Percentiles rank a stretch among this genome's conserved stretches.
Evolutionary conservation across 2,888 invertebrate species (phyloP).

Genomic region (Macrophya alboannulata): DNA sequence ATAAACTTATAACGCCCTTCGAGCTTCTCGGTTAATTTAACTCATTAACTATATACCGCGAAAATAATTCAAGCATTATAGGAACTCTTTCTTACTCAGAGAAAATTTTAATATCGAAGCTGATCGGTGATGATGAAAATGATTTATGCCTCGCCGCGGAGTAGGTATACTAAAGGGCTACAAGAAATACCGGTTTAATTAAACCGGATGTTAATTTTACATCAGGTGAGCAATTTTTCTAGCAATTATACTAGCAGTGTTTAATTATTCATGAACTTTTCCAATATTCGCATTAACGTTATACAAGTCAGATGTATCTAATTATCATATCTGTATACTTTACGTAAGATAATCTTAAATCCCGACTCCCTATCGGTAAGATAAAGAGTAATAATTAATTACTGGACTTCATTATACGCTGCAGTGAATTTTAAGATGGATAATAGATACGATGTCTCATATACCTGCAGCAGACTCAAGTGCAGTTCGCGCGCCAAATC

Average conservation of each 20-base stretch:
- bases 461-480: neutral
- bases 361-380: neutral
- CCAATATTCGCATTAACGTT: neutral
- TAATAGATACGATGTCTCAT: neutral
- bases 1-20: neutral
- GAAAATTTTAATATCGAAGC: neutral
- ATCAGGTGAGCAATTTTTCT: no score
- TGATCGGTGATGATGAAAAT: neutral
- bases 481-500: neutral
- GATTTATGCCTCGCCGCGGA: no score
- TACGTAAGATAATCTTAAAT: constrained; percentile 22
- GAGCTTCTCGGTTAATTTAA: constrained; percentile 3
- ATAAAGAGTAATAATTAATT: neutral
- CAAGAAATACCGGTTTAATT: neutral
- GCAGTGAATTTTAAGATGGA: no score
- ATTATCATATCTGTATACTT: neutral
- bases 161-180: no score
- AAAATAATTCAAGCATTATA: neutral
- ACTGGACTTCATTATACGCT: neutral
- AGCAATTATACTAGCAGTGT: neutral
- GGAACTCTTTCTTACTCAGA: neutral
- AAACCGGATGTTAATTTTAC: neutral
- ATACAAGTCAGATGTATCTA: neutral
- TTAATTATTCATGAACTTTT: constrained; percentile 4
- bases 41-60: neutral